Percentiles rank a stretch among this genome's conserved stretches.
phyloP scores from a whole-genome alignment of 2,797 vertebrate species.

The Garrulus glandarius region DNA sequence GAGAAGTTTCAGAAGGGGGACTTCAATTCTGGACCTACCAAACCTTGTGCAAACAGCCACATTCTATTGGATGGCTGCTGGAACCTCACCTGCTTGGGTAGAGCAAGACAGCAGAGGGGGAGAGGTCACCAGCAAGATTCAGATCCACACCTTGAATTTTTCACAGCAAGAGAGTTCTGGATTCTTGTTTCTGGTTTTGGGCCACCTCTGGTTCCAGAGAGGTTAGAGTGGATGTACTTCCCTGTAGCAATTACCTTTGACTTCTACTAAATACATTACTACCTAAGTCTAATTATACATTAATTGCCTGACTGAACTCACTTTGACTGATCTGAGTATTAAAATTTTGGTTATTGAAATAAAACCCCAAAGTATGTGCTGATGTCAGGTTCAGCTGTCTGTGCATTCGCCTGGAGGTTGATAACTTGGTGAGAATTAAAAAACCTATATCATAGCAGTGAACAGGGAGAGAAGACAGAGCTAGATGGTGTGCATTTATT shows the following conservation, averaged over 20 bases:
- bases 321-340: conserved; percentile 33
- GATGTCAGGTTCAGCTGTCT: neutral
- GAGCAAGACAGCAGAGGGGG: neutral
- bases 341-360: conserved; percentile 49
- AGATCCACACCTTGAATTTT: neutral
- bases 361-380: conserved; percentile 1
- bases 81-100: neutral
- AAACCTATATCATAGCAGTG: neutral
- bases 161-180: neutral
- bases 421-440: neutral
- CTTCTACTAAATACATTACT: conserved; percentile 11
- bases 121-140: neutral
- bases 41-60: neutral
- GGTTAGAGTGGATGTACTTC: neutral
- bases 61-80: neutral
- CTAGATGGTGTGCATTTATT: neutral
- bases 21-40: neutral
- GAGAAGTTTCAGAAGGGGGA: neutral
- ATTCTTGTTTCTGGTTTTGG: neutral
- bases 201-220: neutral
- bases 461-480: neutral
- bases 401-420: neutral
- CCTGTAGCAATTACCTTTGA: neutral
- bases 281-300: conserved; percentile 24
- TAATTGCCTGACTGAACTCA: conserved; percentile 29